These are phyloP conservation scores for Eriosoma lanigerum DNA, from an alignment of 1,140 invertebrate genomes.

Conservation along the genomic window DNA sequence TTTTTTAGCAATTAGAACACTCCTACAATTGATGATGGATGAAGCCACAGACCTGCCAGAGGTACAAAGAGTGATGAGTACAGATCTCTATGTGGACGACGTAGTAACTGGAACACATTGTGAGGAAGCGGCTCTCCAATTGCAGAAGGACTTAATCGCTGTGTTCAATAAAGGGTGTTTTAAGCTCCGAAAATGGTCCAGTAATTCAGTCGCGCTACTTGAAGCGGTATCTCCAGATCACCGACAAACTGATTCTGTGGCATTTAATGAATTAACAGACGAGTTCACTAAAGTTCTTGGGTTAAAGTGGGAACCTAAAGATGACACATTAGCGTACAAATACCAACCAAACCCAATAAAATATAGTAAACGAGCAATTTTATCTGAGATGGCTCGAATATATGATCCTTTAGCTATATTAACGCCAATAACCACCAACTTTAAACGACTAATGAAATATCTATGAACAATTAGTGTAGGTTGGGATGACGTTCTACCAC, in stretches of 20 bases:
- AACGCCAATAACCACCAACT: constrained; percentile 49
- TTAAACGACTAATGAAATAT: constrained; percentile 53
- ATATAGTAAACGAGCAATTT: constrained; percentile 53
- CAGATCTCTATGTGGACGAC: constrained; percentile 56
- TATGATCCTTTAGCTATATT: constrained; percentile 54
- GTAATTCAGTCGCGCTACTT: constrained; percentile 33
- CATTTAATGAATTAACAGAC: constrained; percentile 2
- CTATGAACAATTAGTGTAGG: constrained; percentile 53
- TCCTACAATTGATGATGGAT: constrained; percentile 57
- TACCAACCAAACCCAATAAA: background rate
- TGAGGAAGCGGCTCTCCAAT: constrained; percentile 52
- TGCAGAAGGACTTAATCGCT: constrained; percentile 50
- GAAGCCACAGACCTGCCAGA: constrained; percentile 54
- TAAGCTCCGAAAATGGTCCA: constrained; percentile 53
- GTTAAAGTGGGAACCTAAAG: constrained; percentile 34
- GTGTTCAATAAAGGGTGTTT: constrained; percentile 53
- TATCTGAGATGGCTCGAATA: constrained; percentile 54
- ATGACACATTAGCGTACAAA: constrained; percentile 25
- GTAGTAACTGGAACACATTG: constrained; percentile 56
- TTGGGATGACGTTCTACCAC: constrained; percentile 58
- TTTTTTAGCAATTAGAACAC: constrained; percentile 55
- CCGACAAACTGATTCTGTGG: background rate
- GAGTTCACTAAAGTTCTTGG: constrained; percentile 29
- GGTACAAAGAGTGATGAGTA: constrained; percentile 51
- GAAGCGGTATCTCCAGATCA: background rate